A percentile compares a stretch with the other conserved stretches of the same genome.
phyloP scores from a whole-genome alignment of 2,797 vertebrate species.

The Pseudochaenichthys georgianus region DNA sequence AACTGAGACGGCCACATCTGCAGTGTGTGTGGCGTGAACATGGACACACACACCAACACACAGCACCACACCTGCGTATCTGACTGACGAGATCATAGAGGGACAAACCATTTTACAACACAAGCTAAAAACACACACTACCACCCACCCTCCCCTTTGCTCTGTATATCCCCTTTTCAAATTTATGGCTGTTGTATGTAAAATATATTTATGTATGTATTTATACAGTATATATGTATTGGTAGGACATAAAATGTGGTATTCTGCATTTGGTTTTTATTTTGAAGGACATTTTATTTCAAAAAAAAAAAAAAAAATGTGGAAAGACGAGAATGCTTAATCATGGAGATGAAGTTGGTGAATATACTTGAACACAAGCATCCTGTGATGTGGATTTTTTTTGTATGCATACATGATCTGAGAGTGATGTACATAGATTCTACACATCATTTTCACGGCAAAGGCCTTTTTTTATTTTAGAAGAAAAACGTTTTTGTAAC shows the following conservation, averaged over 20 bases:
- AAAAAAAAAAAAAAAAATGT: conserved; percentile 70
- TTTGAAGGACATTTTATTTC: conserved; percentile 87
- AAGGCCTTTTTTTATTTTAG: conserved; percentile 82
- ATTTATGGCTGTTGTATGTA: conserved; percentile 97
- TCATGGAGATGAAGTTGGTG: conserved; percentile 82
- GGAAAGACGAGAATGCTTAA: conserved; percentile 82
- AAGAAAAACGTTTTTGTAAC: conserved; percentile 81
- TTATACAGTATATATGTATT: conserved; percentile 97
- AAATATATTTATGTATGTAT: conserved; percentile 99
- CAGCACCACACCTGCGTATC: conserved; percentile 66
- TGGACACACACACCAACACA: conserved; percentile 45
- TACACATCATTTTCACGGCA: conserved; percentile 84
- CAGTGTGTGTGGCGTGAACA: background rate
- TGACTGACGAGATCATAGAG: conserved; percentile 81
- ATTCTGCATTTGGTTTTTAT: conserved; percentile 88
- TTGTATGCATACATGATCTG: conserved; percentile 85
- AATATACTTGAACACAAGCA: conserved; percentile 88
- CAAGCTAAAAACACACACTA: conserved; percentile 81
- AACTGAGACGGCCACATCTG: conserved; percentile 83
- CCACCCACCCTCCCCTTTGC: conserved; percentile 78
- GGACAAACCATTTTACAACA: conserved; percentile 78
- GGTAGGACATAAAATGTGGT: conserved; percentile 91
- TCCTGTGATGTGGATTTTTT: conserved; percentile 86
- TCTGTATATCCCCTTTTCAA: conserved; percentile 91
- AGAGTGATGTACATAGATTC: conserved; percentile 84